These are phyloP conservation scores for Phyto melanocephala DNA, from an alignment of 2,888 invertebrate genomes.

Conservation along the genomic window DNA sequence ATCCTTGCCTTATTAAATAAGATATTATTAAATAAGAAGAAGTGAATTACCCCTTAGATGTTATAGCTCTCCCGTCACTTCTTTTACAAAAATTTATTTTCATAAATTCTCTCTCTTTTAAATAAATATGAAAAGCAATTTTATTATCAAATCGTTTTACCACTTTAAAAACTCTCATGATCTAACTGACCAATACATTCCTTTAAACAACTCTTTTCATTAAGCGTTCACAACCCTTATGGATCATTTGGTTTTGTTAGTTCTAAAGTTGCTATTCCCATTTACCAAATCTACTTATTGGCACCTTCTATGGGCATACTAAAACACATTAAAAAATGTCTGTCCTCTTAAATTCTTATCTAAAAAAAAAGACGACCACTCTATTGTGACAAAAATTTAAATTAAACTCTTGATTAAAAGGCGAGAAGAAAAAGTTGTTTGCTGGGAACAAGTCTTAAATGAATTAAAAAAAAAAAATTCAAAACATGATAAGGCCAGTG, in stretches of 20 bases:
- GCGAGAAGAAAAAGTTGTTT: constrained; percentile 16
- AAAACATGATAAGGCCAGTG: constrained; percentile 57
- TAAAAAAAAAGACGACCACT: constrained; percentile 48
- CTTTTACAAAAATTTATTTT: too few relatives aligned
- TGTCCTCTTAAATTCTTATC: constrained; percentile 33
- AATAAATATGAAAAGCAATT: too few relatives aligned
- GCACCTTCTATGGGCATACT: too few relatives aligned
- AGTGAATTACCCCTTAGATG: too few relatives aligned
- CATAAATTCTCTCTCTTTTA: too few relatives aligned
- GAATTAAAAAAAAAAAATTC: constrained; percentile 5
- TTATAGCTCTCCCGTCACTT: too few relatives aligned
- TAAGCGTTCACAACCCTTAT: not conserved
- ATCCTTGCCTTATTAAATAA: too few relatives aligned
- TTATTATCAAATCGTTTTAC: too few relatives aligned
- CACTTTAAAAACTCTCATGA: too few relatives aligned
- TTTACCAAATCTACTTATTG: too few relatives aligned
- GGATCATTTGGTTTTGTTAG: constrained; percentile 1
- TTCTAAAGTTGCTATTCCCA: not conserved
- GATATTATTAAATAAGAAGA: too few relatives aligned
- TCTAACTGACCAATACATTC: too few relatives aligned
- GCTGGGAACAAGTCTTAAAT: not conserved
- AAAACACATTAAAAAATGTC: not conserved
- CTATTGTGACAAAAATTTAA: constrained; percentile 59
- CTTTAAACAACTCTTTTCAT: not conserved
- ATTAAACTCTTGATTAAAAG: constrained; percentile 40